A percentile compares a stretch with the other conserved stretches of the same genome.
Evolutionary conservation across 2,797 vertebrate species (phyloP).

Genomic region (Sebastes flavidus): DNA sequence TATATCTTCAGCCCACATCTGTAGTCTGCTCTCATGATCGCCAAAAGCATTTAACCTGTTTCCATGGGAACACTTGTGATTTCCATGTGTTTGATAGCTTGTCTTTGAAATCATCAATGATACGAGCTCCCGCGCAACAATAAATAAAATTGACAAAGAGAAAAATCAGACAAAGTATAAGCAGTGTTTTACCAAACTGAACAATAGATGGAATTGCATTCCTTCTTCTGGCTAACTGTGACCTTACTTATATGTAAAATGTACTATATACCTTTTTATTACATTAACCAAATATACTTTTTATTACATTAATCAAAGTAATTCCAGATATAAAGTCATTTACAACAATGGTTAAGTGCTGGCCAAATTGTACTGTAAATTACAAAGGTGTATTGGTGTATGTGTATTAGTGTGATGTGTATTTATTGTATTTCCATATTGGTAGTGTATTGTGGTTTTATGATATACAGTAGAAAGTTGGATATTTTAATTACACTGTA

Average conservation of each 20-base stretch:
- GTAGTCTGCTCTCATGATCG: constrained; percentile 40
- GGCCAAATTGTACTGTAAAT: too few species aligned
- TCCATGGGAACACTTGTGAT: constrained; percentile 78
- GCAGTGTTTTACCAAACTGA: constrained; percentile 10
- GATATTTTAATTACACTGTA: neutral
- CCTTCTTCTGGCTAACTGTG: neutral
- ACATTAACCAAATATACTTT: neutral
- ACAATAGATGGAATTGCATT: neutral
- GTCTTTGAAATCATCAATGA: constrained; percentile 64
- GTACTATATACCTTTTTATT: neutral
- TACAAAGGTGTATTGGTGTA: too few species aligned
- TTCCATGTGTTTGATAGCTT: constrained; percentile 62
- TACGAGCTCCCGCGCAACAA: constrained; percentile 36
- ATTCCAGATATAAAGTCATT: too few species aligned
- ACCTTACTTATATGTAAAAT: neutral
- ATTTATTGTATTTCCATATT: neutral
- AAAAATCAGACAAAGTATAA: constrained; percentile 18
- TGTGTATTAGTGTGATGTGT: neutral
- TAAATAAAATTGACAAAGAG: constrained; percentile 40
- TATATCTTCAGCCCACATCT: constrained; percentile 60
- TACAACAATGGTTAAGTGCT: too few species aligned
- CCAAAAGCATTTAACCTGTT: constrained; percentile 71
- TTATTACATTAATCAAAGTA: too few species aligned
- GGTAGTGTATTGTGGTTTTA: neutral
- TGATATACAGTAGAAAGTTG: neutral